Evolutionary conservation across 2,888 invertebrate genomes (phyloP).

Genomic region (Phalangium opilio): DNA sequence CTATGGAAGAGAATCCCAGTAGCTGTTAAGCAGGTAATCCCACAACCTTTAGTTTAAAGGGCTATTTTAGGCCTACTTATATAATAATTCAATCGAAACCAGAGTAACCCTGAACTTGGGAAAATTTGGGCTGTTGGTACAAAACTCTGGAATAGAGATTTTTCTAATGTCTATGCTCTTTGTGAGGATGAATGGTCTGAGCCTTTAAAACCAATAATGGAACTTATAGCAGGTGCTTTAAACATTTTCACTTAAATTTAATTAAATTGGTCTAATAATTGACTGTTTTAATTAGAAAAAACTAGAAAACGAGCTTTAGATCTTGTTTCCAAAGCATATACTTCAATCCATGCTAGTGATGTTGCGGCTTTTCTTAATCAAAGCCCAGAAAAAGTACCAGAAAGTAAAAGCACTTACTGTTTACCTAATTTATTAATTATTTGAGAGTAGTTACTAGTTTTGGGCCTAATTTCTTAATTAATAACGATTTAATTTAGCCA

Average conservation of each 20-base stretch:
- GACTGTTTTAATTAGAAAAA: constrained; percentile 6
- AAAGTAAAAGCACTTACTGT: constrained; percentile 14
- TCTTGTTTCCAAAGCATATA: constrained; percentile 70
- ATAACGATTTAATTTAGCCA: too few relatives aligned
- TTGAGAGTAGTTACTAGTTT: too few relatives aligned
- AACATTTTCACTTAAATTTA: too few relatives aligned
- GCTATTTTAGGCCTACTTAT: too few relatives aligned
- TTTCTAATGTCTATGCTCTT: constrained; percentile 59
- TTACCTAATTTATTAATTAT: too few relatives aligned
- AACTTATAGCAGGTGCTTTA: constrained; percentile 68
- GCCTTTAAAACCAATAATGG: constrained; percentile 59
- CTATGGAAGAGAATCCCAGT: constrained; percentile 82
- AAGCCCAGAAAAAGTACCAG: constrained; percentile 49
- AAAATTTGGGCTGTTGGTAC: constrained; percentile 69
- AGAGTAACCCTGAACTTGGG: constrained; percentile 50
- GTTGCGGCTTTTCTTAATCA: constrained; percentile 63
- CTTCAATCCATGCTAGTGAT: constrained; percentile 61
- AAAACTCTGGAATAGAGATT: constrained; percentile 70
- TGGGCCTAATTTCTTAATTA: too few relatives aligned
- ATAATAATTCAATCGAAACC: too few relatives aligned
- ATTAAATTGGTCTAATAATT: too few relatives aligned
- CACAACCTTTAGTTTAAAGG: too few relatives aligned
- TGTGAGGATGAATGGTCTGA: constrained; percentile 64
- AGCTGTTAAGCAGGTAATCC: constrained; percentile 42
- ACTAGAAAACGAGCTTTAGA: constrained; percentile 57